Evolutionary conservation across 2,113 vertebrate genomes (phyloP), one percentile per base, ranked within the genome.

Genomic region (Brienomyrus longianalis): DNA sequence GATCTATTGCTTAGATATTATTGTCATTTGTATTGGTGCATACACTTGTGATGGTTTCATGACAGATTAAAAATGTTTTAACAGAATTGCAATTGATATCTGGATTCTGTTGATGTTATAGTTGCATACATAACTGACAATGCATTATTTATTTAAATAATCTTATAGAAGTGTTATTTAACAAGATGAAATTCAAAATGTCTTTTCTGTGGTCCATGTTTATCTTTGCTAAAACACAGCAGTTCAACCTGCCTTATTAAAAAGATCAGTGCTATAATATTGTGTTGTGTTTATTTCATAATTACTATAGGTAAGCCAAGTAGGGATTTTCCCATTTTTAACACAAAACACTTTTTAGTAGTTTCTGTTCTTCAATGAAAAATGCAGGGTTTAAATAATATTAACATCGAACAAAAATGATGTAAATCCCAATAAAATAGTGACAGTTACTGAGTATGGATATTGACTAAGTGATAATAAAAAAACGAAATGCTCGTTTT

Each of bases 191-290:
- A 89, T 43, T 83, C 45, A 23, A 56, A 70, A 62, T 59, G 39
- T 89, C 39, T 43, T 48, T 85, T 13, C 19, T 52, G 43, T 80
- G 85, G 6, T 87, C 85, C 51, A 52, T 86, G 85, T 80, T 39
- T 80, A 74, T 45, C 48, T 59, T 89, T 89, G 39, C 52, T 89
- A 51, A 85, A 84, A 59, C 31, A 10, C 27, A 56, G 31, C 80
- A 56, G 89, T 62, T 45, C 31, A 89, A 62, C 54, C 54, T 89
- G 77, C 52, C 54, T 62, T 85, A 89, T 89, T 80, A 89, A 80
- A 89, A 59, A 84, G 77, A 83, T 27, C 5, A 89, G 51, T 51
- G 35, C 47, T 85, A 62, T 9, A 84, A 52, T 89, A 85, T 59
- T 62, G 74, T 54, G 43, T 85, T 89, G 19, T 56, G 70, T 83